A percentile compares a stretch with the other conserved stretches of the same genome.
Conservation (phyloP, 2,113 vertebrate species). For the Puffinus mauretanicus region DNA sequence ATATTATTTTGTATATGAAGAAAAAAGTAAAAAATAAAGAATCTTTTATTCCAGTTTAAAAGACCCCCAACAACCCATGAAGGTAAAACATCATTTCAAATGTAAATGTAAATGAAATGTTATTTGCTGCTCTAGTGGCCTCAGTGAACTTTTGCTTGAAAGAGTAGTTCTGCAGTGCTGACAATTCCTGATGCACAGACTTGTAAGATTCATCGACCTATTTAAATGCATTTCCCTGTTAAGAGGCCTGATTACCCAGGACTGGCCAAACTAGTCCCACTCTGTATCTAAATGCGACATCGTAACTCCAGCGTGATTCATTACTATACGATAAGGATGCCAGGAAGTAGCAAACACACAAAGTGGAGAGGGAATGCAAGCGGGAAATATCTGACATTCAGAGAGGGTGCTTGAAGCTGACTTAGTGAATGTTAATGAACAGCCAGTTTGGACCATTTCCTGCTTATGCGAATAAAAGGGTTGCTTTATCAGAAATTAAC, state of each 20-base stretch:
- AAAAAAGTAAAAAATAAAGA: not conserved
- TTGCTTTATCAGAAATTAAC: slow-evolving; percentile 36
- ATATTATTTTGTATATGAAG: not conserved
- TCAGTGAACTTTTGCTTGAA: slow-evolving; percentile 18
- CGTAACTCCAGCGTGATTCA: slow-evolving; percentile 29
- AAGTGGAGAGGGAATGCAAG: slow-evolving; percentile 36
- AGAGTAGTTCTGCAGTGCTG: slow-evolving; percentile 8
- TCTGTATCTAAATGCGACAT: slow-evolving; percentile 9
- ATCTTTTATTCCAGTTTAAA: not conserved
- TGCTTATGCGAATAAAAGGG: slow-evolving; percentile 21
- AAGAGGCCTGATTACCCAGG: slow-evolving; percentile 35
- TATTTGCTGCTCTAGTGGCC: not conserved
- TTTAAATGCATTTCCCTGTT: slow-evolving; percentile 56
- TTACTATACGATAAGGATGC: slow-evolving; percentile 53
- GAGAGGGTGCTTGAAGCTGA: slow-evolving; percentile 16
- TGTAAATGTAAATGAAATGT: not conserved
- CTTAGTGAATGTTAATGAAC: slow-evolving; percentile 40
- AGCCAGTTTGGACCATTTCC: slow-evolving; percentile 32
- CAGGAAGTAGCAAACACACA: slow-evolving; percentile 61
- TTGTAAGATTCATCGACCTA: slow-evolving; percentile 59
- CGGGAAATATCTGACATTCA: slow-evolving; percentile 63
- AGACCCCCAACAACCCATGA: not conserved
- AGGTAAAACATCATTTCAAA: not conserved
- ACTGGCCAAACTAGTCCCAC: slow-evolving; percentile 42
- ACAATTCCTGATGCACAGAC: slow-evolving; percentile 30